Percentiles rank a stretch among this genome's conserved stretches.
Conservation (phyloP, 2,113 vertebrate species). For the Crotalus viridis region DNA sequence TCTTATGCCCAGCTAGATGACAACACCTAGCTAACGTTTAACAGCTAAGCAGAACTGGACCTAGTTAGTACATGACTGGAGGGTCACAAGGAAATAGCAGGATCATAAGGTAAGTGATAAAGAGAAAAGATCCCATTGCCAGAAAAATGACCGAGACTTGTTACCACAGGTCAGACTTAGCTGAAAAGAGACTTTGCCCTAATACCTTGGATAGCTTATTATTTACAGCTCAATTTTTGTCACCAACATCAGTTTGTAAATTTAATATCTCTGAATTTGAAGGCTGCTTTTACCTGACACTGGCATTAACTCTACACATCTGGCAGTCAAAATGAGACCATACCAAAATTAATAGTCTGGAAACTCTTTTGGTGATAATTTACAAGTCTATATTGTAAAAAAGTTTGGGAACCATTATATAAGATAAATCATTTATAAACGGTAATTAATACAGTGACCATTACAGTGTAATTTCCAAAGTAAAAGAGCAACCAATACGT, state of each 20-base stretch:
- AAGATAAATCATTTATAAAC: not conserved
- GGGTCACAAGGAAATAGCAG: not conserved
- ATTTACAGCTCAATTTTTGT: not conserved
- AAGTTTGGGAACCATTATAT: not conserved
- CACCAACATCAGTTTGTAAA: not conserved
- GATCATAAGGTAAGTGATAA: not conserved
- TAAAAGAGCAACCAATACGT: not conserved
- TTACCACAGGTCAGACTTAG: not conserved
- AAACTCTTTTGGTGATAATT: not conserved
- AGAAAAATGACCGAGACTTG: not conserved
- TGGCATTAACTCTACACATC: not conserved
- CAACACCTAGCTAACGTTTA: not conserved
- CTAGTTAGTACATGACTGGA: not conserved
- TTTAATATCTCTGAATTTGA: not conserved
- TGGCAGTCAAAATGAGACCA: not conserved
- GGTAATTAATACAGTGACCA: not conserved
- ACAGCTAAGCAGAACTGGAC: not conserved
- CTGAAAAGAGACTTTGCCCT: not conserved
- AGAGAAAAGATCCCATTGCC: not conserved
- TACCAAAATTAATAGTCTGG: not conserved
- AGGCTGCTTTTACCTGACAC: not conserved
- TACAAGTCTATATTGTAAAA: not conserved
- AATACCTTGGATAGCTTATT: not conserved
- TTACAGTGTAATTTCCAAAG: not conserved
- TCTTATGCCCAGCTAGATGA: not conserved